phyloP scores from a whole-genome alignment of 37 sponge, comb jelly and placozoan genomes.

The Dysidea cf. avara region DNA sequence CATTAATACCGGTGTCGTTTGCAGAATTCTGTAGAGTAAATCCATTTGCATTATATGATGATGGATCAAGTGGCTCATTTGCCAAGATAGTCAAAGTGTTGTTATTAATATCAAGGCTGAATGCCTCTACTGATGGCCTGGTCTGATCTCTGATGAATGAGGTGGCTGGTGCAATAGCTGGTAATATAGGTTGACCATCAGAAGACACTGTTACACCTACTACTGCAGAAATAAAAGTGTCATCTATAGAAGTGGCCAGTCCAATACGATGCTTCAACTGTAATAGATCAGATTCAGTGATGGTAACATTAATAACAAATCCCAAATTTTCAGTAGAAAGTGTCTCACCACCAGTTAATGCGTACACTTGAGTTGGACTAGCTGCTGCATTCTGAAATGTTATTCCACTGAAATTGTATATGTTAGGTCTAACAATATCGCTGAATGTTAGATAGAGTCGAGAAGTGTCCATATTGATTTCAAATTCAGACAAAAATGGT shows the following conservation, averaged over 20 bases:
- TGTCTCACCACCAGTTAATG: constrained; percentile 66
- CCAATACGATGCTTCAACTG: constrained; percentile 58
- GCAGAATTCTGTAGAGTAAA: constrained; percentile 76
- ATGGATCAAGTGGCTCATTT: constrained; percentile 85
- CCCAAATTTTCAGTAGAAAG: constrained; percentile 58
- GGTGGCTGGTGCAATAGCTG: constrained; percentile 34
- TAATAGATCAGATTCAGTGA: constrained; percentile 59
- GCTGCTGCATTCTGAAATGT: constrained; percentile 70
- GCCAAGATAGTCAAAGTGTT: constrained; percentile 61
- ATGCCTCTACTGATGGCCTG: constrained; percentile 61
- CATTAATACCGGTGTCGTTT: constrained; percentile 41
- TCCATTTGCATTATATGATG: constrained; percentile 61
- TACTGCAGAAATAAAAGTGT: constrained; percentile 66
- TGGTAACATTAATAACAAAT: constrained; percentile 64
- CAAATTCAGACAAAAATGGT: constrained; percentile 68
- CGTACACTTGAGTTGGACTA: constrained; percentile 37
- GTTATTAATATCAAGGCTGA: constrained; percentile 62
- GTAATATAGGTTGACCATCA: constrained; percentile 25
- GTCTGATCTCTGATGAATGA: constrained; percentile 60
- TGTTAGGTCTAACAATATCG: constrained; percentile 69
- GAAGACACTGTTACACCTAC: constrained; percentile 44
- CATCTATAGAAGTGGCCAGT: constrained; percentile 59
- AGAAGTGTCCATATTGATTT: constrained; percentile 76
- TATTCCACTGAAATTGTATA: constrained; percentile 61
- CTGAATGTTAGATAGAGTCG: constrained; percentile 73